Evolutionary conservation across 2,113 vertebrate species (phyloP).

Genomic region (Campylomormyrus tamandua): DNA sequence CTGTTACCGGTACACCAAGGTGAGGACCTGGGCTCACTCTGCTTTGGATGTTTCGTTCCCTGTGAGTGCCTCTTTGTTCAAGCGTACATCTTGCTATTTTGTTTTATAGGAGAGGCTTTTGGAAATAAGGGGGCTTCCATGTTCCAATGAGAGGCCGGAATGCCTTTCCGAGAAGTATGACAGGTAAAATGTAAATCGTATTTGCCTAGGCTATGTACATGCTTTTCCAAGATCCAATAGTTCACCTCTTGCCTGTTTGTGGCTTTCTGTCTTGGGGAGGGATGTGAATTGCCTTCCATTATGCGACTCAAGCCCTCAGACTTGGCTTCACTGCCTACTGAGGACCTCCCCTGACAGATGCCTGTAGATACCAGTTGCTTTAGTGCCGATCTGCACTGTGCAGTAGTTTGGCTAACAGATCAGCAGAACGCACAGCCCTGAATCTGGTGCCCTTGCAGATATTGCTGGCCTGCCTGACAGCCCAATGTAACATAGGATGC

Average conservation of each 20-base stretch:
- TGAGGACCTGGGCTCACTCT: slow-evolving; percentile 34
- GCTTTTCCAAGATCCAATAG: neutral
- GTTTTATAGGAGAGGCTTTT: slow-evolving; percentile 79
- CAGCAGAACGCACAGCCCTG: neutral
- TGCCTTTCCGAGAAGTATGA: slow-evolving; percentile 94
- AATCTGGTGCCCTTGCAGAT: neutral
- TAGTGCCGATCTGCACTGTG: neutral
- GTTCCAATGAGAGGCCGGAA: slow-evolving; percentile 87
- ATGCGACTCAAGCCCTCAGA: neutral
- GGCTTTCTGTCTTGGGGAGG: neutral
- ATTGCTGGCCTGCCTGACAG: neutral
- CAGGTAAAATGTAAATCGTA: slow-evolving; percentile 64
- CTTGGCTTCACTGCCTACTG: neutral
- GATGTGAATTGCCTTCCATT: neutral
- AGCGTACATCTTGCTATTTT: neutral
- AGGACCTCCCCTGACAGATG: neutral
- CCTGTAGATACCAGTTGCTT: neutral
- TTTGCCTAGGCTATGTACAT: neutral
- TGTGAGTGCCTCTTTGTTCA: neutral
- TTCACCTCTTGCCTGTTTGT: neutral
- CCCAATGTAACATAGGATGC: neutral
- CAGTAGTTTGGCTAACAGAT: neutral
- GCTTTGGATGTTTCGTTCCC: neutral
- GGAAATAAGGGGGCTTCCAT: slow-evolving; percentile 85
- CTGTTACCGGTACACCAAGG: slow-evolving; percentile 86